These are phyloP conservation scores for Eubasilissa splendida DNA, from an alignment of 2,888 invertebrate species.

Conservation along the genomic window DNA sequence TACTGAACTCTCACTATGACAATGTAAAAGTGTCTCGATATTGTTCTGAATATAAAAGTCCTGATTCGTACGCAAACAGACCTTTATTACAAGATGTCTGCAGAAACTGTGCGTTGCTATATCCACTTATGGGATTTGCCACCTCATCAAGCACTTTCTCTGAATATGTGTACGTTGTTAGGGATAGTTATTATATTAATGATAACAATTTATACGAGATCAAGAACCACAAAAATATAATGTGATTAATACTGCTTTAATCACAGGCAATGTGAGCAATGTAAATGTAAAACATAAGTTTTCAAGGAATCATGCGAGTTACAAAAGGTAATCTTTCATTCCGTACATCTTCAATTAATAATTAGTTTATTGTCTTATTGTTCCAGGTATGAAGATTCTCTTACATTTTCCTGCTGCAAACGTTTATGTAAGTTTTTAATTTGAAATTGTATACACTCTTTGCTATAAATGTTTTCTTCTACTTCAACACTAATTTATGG, in stretches of 20 bases:
- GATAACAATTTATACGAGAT: background rate
- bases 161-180: background rate
- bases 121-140: constrained; percentile 7
- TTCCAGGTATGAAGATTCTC: constrained; percentile 8
- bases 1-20: background rate
- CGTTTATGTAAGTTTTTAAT: background rate
- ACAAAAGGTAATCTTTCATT: background rate
- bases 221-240: constrained; percentile 1
- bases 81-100: background rate
- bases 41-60: background rate
- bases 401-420: background rate
- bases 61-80: background rate
- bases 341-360: background rate
- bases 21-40: background rate
- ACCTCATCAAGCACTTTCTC: constrained; percentile 20
- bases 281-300: background rate
- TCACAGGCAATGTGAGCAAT: background rate
- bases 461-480: background rate
- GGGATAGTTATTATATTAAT: background rate
- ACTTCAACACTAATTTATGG: background rate
- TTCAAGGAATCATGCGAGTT: background rate
- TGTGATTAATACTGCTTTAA: background rate
- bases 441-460: no score
- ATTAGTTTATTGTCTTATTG: background rate
- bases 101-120: background rate